phyloP scores from a whole-genome alignment of 2,888 invertebrate genomes.

The Metallyticus violacea region DNA sequence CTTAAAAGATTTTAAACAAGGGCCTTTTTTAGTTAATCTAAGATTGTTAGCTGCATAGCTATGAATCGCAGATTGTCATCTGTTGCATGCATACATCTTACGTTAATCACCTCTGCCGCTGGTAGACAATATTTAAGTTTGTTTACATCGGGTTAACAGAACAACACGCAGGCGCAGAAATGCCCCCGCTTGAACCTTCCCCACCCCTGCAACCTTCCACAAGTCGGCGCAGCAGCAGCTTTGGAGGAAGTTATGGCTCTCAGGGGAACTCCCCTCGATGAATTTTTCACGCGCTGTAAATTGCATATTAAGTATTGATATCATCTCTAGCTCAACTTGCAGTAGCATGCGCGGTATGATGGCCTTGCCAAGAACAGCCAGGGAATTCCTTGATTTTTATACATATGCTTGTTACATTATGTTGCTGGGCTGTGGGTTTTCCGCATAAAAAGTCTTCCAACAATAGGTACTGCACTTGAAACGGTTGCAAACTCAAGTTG shows the following conservation, averaged over 20 bases:
- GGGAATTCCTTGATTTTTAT: conserved; percentile 29
- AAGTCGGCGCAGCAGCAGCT: background rate
- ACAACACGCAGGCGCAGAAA: background rate
- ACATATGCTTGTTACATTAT: conserved; percentile 19
- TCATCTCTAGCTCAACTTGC: conserved; percentile 20
- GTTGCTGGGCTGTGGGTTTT: background rate
- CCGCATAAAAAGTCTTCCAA: background rate
- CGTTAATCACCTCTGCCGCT: too few relatives aligned
- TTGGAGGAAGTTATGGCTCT: conserved; percentile 26
- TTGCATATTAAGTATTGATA: conserved; percentile 35
- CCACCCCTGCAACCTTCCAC: background rate
- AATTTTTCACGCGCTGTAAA: conserved; percentile 33
- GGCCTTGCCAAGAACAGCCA: conserved; percentile 13
- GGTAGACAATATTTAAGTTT: background rate
- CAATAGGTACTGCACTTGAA: too few relatives aligned
- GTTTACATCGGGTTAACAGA: background rate
- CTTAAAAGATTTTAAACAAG: too few relatives aligned
- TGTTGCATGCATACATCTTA: too few relatives aligned
- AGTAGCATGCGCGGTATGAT: conserved; percentile 1
- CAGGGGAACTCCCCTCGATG: conserved; percentile 20
- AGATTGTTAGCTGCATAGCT: too few relatives aligned
- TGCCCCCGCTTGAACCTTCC: too few relatives aligned
- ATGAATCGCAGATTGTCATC: too few relatives aligned
- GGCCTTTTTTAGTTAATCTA: too few relatives aligned
- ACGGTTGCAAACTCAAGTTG: too few relatives aligned